Evolutionary conservation across 2,113 vertebrate species (phyloP), one percentile per base, ranked within the genome.

Genomic region (Larimichthys crocea): DNA sequence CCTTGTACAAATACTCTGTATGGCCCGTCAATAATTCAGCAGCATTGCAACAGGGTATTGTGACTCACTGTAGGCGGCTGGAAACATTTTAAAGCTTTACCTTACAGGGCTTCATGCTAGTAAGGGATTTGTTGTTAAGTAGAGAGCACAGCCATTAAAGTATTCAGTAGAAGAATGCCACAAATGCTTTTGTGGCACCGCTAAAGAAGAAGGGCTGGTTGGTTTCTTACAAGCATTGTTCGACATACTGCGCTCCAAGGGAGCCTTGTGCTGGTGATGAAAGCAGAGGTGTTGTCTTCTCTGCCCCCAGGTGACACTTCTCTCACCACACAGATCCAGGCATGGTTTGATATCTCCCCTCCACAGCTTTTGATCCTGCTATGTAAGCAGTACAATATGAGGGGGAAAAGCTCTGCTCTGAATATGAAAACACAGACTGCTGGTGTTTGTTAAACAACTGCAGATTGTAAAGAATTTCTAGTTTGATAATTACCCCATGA

Each of bases 281-380:
- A 84, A 90, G 88, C 57, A 16, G 59, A 89, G 86, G 83, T 83
- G 88, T 84, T 90, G 82, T 87, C 69, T 91, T 69, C 79, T 81
- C 63, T 87, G 31, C 65, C 85, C 85, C 77, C 55, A 56, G 88
- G 76, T 85, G 72, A 72, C 65, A 50, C 59, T 86, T 67, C 62
- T 81, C 66, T 80, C 74, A 55, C 57, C 52, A 84, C 81, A 78
- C 66, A 79, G 76, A 88, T 72, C 76, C 82, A 86, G 73, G 71
- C 73, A 74, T n/a, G 76, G 79, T 85, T 87, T 86, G 64, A 90
- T 86, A 84, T 88, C 83, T 76, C 75, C 64, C 50, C 67, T 74
- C 73, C 19, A 22, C 81, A 80, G 82, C 82, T 81, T 87, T 85
- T 77, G 82, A 90, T 88, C 81, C 62, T 69, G 65, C 82, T 56